Evolutionary conservation across 2,113 vertebrate species (phyloP), one percentile per base, ranked within the genome.

Genomic region (Nothocercus nigrocapillus): DNA sequence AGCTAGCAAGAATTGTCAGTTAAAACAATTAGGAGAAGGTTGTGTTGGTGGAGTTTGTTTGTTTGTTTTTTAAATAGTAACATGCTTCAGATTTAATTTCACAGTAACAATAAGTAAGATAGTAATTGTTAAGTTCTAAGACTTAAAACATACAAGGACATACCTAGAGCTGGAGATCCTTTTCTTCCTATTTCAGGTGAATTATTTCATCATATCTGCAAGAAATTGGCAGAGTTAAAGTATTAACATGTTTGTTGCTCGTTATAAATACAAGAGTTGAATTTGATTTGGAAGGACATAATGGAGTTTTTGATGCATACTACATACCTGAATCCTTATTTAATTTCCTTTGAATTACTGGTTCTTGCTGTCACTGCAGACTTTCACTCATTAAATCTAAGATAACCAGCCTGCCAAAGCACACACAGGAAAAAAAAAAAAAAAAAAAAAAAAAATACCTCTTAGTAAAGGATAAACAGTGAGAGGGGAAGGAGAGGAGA

Each of bases 351-450:
- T 62, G 30, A 85, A 4, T 88, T 6, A 44, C 81, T 91, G 59
- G 42, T 88, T 70, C 18, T 38, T 82, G 74, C 44, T 83, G 7
- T 83, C 40, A 28, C 56, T 83, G 59, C 34, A 75, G 34, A 28
- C 63, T 66, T 93, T 82, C 75, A 79, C 44, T 89, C 30, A 56
- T 94, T 90, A 93, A 90, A 85, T 85, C 70, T 45, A 85, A 78
- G 64, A 59, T 64, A 81, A 2, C 30, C n/a, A 32, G 51, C 85
- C 78, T 85, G 75, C 85, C 70, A 91, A 77, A 94, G 69, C 45
- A 64, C 44, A 62, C 28, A 47, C 56, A 88, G 25, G 25, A 91
- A 74, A 90, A 77, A 42, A 42, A 11, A 42, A 42, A 42, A 42
- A 42, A 45, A 16, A 45, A 19, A 49, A 49, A 49, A 49, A 49